Conservation (phyloP, 2,113 vertebrate genomes). For the Chinchilla lanigera region DNA sequence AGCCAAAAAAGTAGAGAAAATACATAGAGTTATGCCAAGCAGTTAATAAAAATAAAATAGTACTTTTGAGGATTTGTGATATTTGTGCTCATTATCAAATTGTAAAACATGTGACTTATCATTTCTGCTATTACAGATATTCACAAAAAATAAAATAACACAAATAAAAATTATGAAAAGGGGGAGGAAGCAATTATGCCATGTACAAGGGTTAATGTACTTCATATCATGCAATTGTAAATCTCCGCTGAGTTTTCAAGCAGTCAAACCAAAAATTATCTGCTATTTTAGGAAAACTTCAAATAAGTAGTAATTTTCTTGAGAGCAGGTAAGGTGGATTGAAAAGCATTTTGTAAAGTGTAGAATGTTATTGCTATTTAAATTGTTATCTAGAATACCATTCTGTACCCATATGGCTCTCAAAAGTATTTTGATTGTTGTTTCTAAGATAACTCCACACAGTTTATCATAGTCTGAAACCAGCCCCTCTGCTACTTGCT, state of each 20-base stretch:
- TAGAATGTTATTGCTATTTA: not conserved
- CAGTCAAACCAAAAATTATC: conserved; percentile 46
- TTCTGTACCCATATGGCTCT: not conserved
- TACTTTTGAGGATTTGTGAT: too few species aligned
- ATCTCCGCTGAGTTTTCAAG: conserved; percentile 16
- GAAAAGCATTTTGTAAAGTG: conserved; percentile 10
- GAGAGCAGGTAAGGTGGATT: not conserved
- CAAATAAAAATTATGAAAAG: conserved; percentile 34
- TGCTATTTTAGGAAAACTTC: not conserved
- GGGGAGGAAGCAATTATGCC: not conserved
- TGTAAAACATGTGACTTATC: too few species aligned
- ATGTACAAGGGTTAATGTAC: not conserved
- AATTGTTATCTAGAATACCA: not conserved
- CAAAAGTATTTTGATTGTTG: conserved; percentile 25
- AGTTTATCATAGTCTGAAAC: conserved; percentile 1
- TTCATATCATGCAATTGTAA: not conserved
- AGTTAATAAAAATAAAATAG: too few species aligned
- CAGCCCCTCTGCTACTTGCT: not conserved
- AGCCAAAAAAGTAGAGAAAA: not conserved
- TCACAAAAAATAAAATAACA: too few species aligned
- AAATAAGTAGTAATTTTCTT: conserved; percentile 10
- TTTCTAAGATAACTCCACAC: not conserved
- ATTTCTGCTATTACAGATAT: too few species aligned
- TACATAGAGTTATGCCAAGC: too few species aligned
- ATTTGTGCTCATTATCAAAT: too few species aligned